These are phyloP conservation scores for Platanista minor DNA, from an alignment of 2,113 vertebrate genomes.

Conservation along the genomic window DNA sequence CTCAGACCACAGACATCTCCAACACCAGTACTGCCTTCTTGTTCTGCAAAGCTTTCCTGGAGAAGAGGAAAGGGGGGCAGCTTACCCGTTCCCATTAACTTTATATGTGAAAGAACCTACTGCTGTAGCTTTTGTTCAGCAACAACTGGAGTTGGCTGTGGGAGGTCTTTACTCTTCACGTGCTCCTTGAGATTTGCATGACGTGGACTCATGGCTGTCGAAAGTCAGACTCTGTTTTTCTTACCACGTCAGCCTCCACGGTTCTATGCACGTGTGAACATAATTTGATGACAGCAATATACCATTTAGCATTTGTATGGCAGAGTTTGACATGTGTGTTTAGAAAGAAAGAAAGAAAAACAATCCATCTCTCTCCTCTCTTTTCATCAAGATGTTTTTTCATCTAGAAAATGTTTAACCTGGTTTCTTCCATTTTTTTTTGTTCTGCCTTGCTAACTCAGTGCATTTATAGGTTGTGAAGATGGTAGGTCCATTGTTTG, in stretches of 20 bases:
- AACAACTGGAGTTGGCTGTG: neutral
- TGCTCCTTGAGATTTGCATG: neutral
- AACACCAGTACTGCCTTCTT: neutral
- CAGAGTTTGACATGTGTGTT: neutral
- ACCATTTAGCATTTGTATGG: neutral
- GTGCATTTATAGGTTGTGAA: neutral
- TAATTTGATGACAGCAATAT: neutral
- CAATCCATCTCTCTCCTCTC: neutral
- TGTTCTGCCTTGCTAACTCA: neutral
- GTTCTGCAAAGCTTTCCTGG: neutral
- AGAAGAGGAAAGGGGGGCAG: neutral
- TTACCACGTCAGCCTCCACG: neutral
- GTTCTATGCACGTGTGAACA: neutral
- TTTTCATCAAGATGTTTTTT: conserved; percentile 2
- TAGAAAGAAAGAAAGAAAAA: neutral
- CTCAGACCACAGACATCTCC: neutral
- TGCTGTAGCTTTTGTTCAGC: neutral
- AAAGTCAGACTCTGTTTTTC: neutral
- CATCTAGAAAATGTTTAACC: neutral
- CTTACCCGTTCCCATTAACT: neutral
- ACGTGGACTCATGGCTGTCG: neutral
- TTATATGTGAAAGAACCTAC: neutral
- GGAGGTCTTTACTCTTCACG: neutral
- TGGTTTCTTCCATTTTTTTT: neutral
- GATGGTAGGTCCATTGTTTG: neutral